These are phyloP conservation scores for Callipepla californica DNA, from an alignment of 2,113 vertebrate genomes.

Conservation along the genomic window DNA sequence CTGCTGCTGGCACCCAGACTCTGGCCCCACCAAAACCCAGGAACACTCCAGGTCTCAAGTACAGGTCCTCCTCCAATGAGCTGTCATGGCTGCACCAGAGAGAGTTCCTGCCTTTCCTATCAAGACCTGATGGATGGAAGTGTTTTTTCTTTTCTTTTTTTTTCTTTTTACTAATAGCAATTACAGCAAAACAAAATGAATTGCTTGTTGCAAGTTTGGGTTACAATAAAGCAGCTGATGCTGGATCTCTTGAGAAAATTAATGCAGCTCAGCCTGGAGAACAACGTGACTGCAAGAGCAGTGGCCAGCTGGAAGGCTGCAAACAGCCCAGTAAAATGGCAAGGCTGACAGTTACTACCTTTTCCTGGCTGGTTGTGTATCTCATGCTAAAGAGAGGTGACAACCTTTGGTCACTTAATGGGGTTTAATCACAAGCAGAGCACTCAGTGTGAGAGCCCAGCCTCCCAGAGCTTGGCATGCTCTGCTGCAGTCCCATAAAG, in stretches of 20 bases:
- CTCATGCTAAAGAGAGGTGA: conserved; percentile 6
- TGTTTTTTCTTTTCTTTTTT: neutral
- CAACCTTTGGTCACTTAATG: neutral
- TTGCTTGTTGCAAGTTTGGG: neutral
- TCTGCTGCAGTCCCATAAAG: neutral
- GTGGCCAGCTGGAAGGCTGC: conserved; percentile 27
- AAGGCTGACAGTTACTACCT: conserved; percentile 35
- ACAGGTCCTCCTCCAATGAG: neutral
- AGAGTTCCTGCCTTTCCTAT: neutral
- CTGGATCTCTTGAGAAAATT: conserved; percentile 21
- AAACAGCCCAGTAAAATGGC: conserved; percentile 13
- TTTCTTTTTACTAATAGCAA: conserved; percentile 16
- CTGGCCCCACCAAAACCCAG: neutral
- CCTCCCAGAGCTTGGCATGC: neutral
- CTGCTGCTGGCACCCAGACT: neutral
- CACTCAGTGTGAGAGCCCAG: conserved; percentile 1
- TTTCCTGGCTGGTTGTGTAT: neutral
- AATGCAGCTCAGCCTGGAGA: conserved; percentile 30
- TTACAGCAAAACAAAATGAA: neutral
- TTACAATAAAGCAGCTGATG: conserved; percentile 41
- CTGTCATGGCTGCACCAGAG: neutral
- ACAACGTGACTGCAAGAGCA: neutral
- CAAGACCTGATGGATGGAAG: conserved; percentile 7
- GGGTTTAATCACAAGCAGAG: neutral
- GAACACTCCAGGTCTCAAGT: neutral